A percentile compares a stretch with the other conserved stretches of the same genome.
Conservation (phyloP, 2,888 invertebrate species). For the Julus scandinavius region DNA sequence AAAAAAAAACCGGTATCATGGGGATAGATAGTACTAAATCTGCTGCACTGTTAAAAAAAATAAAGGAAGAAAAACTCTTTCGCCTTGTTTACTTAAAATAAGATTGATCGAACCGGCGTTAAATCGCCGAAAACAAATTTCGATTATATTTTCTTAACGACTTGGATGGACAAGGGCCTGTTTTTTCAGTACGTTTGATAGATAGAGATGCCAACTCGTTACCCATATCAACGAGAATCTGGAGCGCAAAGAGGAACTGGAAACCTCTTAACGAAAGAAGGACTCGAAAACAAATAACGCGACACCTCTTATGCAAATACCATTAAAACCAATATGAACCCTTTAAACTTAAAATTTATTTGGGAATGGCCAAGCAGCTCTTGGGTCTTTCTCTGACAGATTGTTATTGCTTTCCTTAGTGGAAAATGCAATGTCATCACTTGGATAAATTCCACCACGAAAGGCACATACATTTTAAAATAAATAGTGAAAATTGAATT, state of each 20-base stretch:
- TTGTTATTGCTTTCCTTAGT: not conserved
- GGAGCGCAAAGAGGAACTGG: not conserved
- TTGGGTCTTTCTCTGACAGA: not conserved
- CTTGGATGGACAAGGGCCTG: not conserved
- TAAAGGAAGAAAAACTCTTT: not conserved
- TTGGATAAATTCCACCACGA: too few relatives aligned
- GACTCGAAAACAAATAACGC: not conserved
- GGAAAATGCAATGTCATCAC: not conserved
- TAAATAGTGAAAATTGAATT: too few relatives aligned
- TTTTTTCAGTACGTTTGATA: not conserved
- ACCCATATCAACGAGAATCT: not conserved
- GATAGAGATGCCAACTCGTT: not conserved
- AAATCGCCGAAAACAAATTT: conserved; percentile 14
- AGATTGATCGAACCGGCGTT: conserved; percentile 38
- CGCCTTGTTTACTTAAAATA: conserved; percentile 41
- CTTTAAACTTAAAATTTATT: not conserved
- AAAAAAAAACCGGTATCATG: not conserved
- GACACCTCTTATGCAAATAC: too few relatives aligned
- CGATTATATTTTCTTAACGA: conserved; percentile 43
- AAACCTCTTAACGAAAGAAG: not conserved
- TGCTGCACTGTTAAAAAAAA: conserved; percentile 15
- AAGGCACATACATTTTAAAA: too few relatives aligned
- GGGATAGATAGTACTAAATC: not conserved
- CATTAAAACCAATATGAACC: too few relatives aligned
- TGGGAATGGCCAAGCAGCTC: not conserved